A percentile compares a stretch with the other conserved stretches of the same genome.
phyloP scores from a whole-genome alignment of 2,113 vertebrate genomes.

The Vireo altiloquus region DNA sequence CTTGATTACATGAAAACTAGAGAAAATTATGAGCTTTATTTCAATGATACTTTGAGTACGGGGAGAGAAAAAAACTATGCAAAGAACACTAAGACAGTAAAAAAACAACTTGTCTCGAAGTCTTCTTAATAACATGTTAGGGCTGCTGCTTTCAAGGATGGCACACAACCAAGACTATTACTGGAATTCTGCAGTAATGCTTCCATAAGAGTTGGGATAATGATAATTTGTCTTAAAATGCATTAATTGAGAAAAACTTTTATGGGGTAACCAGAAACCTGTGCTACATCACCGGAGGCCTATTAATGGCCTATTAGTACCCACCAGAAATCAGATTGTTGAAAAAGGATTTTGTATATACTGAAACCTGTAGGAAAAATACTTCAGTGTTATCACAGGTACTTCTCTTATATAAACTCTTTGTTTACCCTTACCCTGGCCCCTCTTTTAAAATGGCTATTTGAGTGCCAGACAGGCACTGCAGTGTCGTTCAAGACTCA shows the following conservation, averaged over 20 bases:
- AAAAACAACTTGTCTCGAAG: neutral
- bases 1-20: neutral
- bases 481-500: neutral
- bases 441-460: neutral
- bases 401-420: neutral
- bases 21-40: neutral
- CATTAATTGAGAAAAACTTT: neutral
- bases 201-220: neutral
- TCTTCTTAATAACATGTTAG: neutral
- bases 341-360: neutral
- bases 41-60: neutral
- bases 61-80: neutral
- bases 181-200: neutral
- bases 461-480: neutral
- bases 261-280: neutral
- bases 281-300: neutral
- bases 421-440: neutral
- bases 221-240: neutral
- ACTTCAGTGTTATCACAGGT: neutral
- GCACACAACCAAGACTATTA: neutral
- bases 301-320: neutral
- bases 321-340: neutral
- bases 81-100: neutral
- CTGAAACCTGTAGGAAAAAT: neutral
- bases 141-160: neutral